Base-by-base conservation (phyloP, 2,888 invertebrate species). In the Hypsopygia costalis region DNA sequence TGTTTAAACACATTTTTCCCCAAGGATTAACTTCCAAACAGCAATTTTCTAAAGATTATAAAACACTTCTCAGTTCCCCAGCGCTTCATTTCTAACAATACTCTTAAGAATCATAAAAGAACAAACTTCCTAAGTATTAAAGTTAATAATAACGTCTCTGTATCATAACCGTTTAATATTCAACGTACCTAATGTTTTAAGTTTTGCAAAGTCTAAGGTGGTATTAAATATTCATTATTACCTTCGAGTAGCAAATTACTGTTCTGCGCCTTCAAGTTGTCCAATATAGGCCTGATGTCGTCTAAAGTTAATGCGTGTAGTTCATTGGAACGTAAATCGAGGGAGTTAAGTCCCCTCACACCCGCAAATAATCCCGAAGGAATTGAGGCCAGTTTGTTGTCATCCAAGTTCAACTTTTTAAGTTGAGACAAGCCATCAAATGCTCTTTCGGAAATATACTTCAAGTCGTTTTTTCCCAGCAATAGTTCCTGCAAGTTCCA, bases 231-330 rank as follows among this genome's bases (percentile, higher is more conserved):
- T 77, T 75, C 67, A 74, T 76, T 66, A 75, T 81, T 88, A 95
- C 95, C 94, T 90, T 93, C 93, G 47, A 95, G 85, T 60, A 93
- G 91, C 71, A 96, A 91, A 89, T 93, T 92, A 74, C 94, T 93
- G 67, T 92, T 92, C 58, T 83, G 90, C 62, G 94, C 93, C 81
- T 93, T 93, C 77, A 96, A 91, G 80, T 94, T 94, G 74, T 92
- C 92, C 77, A 94, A 90, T 79, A 95, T 93, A 46, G 95, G 95
- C 70, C 92, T 91, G 61, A 94, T 91, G 67, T 94, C 94, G 69
- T 93, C 93, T 74, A 91, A 92, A 61, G 94, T 93, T 74, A 96
- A 88, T 40, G 94, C 94, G 74, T 93, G 93, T 63, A 96, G 90
- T 57, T 91, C 90, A 77, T 96, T 96, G 51, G 93, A 92, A 68